A percentile compares a stretch with the other conserved stretches of the same genome.
Evolutionary conservation across 1,140 invertebrate genomes (phyloP).

Genomic region (Meloidogyne floridensis): DNA sequence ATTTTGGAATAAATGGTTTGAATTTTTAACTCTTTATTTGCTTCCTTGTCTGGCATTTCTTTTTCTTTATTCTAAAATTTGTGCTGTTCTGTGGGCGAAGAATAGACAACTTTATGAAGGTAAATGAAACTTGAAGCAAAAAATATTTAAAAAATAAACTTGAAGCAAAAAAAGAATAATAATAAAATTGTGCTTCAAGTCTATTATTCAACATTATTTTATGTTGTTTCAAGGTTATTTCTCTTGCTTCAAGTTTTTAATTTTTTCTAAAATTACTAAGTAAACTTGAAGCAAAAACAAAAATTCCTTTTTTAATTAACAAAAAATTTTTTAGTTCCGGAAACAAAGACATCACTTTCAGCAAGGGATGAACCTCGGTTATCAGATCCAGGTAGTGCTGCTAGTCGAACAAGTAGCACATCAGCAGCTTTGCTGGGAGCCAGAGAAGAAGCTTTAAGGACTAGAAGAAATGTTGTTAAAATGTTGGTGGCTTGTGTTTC

Average conservation of each 20-base stretch:
- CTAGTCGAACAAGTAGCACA: background rate
- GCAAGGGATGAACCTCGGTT: background rate
- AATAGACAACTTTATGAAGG: slow-evolving; percentile 58
- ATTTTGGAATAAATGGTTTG: slow-evolving; percentile 44
- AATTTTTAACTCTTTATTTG: slow-evolving; percentile 58
- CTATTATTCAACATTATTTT: too few relatives aligned
- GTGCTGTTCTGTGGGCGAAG: slow-evolving; percentile 59
- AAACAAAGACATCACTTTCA: background rate
- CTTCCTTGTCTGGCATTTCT: slow-evolving; percentile 59
- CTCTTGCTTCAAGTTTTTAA: too few relatives aligned
- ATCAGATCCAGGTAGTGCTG: background rate
- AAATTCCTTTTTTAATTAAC: background rate
- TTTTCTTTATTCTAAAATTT: slow-evolving; percentile 54
- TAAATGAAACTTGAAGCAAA: background rate
- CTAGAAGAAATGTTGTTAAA: slow-evolving; percentile 59
- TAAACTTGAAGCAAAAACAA: background rate
- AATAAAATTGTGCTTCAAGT: too few relatives aligned
- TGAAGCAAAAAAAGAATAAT: too few relatives aligned
- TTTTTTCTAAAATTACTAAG: too few relatives aligned
- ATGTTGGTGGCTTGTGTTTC: slow-evolving; percentile 65
- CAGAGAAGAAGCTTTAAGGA: slow-evolving; percentile 51
- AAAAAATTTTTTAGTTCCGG: background rate
- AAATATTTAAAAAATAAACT: too few relatives aligned
- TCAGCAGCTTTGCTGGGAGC: slow-evolving; percentile 14
- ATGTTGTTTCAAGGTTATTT: too few relatives aligned